A percentile compares a stretch with the other conserved stretches of the same genome.
These are phyloP conservation scores for Uromys caudimaculatus DNA, from an alignment of 2,797 vertebrate genomes.

Conservation along the genomic window DNA sequence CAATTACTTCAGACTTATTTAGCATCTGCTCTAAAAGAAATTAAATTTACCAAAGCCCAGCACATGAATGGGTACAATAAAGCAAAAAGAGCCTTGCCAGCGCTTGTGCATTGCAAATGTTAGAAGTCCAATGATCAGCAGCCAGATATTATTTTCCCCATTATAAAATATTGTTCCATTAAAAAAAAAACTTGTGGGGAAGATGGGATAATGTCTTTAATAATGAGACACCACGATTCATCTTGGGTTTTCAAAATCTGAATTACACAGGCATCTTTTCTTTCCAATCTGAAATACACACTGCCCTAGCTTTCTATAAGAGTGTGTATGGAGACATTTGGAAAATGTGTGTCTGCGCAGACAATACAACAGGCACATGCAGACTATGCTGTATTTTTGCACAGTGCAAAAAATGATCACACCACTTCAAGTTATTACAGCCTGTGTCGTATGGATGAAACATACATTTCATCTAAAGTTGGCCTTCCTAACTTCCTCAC, in stretches of 20 bases:
- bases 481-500: neutral
- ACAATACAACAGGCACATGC: neutral
- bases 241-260: constrained; percentile 41
- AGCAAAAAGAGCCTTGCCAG: constrained; percentile 30
- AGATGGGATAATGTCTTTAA: constrained; percentile 39
- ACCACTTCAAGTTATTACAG: neutral
- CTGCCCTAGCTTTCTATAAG: neutral
- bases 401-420: neutral
- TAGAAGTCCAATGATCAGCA: neutral
- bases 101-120: neutral
- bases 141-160: constrained; percentile 42
- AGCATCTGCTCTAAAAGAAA: constrained; percentile 79
- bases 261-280: constrained; percentile 5
- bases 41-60: constrained; percentile 55
- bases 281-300: constrained; percentile 13
- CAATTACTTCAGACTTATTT: constrained; percentile 76
- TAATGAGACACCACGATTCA: neutral
- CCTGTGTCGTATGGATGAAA: neutral
- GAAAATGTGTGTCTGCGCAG: neutral
- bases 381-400: neutral
- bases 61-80: constrained; percentile 22
- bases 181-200: constrained; percentile 3
- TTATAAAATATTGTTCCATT: constrained; percentile 14
- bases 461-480: neutral
- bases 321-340: neutral